Evolutionary conservation across 2,888 invertebrate genomes (phyloP), one percentile per base, ranked within the genome.

Genomic region (Erynnis tages): DNA sequence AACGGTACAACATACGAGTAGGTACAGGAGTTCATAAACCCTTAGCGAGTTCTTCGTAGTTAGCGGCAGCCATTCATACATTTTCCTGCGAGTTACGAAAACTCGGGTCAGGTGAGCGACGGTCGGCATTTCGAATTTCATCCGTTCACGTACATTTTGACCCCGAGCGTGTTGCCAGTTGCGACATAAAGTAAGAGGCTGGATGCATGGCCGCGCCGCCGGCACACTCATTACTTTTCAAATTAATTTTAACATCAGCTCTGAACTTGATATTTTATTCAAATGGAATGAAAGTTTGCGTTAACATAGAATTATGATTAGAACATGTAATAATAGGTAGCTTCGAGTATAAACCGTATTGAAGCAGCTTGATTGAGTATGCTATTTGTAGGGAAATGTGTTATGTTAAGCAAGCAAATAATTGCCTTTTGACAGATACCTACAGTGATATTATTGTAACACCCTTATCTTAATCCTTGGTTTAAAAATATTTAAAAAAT

Each of bases 151-250:
- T 64, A 62, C 63, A 62, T 63, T 63, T 55, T 65, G 76, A 79
- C 79, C 81, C 81, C 78, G 76, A 72, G 59, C 63, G 10, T 34
- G 32, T 32, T 32, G 32, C 17, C 16, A 17, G 37, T 52, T 52
- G 52, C 59, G 70, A 70, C 66, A 73, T 61, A 66, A 69, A 76
- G 76, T 76, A 77, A 78, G 72, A 76, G 79, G 76, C 68, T 44
- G 43, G 52, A 52, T 52, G 52, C 44, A 52, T 52, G 52, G 52
- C 52, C 50, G 50, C 35, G 29, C 49, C 35, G 19, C 50, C 0
- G 34, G 25, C 41, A 10, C 11, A 41, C 8, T 10, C 49, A 49
- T 49, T 49, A 49, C 34, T 25, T 41, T 32, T 34, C 11, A 48
- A 49, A 34, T 25, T 34, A 34, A 38, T 49, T 48, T 49, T 30